Evolutionary conservation across 1,140 invertebrate species (phyloP), one percentile per base, ranked within the genome.

Genomic region (Latrodectus geometricus): DNA sequence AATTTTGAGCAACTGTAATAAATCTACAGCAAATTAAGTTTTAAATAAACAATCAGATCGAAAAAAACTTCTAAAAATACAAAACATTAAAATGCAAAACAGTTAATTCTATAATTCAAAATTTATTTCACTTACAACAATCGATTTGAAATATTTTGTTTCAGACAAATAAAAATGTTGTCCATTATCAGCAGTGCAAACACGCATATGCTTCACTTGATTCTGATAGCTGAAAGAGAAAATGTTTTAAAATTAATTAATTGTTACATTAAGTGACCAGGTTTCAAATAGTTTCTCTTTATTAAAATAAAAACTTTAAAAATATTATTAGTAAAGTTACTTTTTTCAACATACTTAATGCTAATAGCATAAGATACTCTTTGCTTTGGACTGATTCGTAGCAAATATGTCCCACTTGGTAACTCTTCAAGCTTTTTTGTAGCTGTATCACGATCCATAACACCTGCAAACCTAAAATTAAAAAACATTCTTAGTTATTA

Each of bases 201-300:
- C 95, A 91, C 96, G 95, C 94, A 99, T 98, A 91, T 98, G 97
- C 91, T 97, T 97, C 65, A 97, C 95, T 81, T 94, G 94, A 90
- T 94, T 94, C 89, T 95, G 88, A 83, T 89, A 89, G 20, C 96
- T 97, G 90, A 48, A 93, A 35, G 35, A 35, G 35, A 35, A 35
- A 35, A 35, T 35, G 5, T 35, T 35, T 35, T 35, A 35, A 35
- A 35, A 35, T 35, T 5, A 35, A n/a, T n/a, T n/a, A n/a, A 35
- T 5, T 35, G 2, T 5, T 35, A 35, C 35, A 35, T 35, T 35
- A 3, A 35, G 5, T 5, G 1, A 35, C 35, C 35, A 35, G 35
- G 35, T 35, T 35, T 35, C 35, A 35, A 35, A 35, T 35, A 35
- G 35, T 35, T 35, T 35, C 35, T 3, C 1, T 35, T 35, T 3